Evolutionary conservation across 2,113 vertebrate genomes (phyloP).

Genomic region (Cinclus mexicanus): DNA sequence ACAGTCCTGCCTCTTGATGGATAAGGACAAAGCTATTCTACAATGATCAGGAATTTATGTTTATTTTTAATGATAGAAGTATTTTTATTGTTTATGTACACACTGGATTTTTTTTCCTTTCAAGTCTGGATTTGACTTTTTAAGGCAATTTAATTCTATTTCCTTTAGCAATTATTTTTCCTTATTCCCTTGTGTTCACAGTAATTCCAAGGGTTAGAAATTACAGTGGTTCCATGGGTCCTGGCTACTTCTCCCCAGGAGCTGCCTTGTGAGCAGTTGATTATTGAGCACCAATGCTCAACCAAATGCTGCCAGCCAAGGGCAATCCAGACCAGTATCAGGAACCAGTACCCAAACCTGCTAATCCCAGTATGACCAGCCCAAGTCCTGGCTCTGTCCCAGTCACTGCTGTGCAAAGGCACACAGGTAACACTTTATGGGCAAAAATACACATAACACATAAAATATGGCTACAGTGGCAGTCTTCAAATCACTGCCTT

Average conservation of each 20-base stretch:
- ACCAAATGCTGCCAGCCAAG: not conserved
- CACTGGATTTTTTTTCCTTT: not conserved
- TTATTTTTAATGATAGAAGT: not conserved
- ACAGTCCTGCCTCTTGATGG: not conserved
- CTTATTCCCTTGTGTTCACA: not conserved
- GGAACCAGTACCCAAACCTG: not conserved
- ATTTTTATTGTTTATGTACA: not conserved
- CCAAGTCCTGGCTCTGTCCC: not conserved
- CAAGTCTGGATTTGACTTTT: not conserved
- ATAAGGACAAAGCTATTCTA: not conserved
- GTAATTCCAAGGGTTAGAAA: not conserved
- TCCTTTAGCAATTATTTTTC: not conserved
- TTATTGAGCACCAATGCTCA: not conserved
- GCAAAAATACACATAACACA: not conserved
- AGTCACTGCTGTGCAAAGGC: not conserved
- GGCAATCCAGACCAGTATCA: not conserved
- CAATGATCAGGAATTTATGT: not conserved
- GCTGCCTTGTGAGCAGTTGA: not conserved
- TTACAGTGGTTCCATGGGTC: not conserved
- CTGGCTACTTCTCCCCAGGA: not conserved
- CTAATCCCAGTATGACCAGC: not conserved
- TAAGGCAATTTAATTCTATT: not conserved
- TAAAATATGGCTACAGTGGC: not conserved
- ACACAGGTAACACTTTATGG: not conserved
- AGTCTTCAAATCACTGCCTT: not conserved